Evolutionary conservation across 2,797 vertebrate species (phyloP), one percentile per base, ranked within the genome.

Genomic region (Sandelia bainsii): DNA sequence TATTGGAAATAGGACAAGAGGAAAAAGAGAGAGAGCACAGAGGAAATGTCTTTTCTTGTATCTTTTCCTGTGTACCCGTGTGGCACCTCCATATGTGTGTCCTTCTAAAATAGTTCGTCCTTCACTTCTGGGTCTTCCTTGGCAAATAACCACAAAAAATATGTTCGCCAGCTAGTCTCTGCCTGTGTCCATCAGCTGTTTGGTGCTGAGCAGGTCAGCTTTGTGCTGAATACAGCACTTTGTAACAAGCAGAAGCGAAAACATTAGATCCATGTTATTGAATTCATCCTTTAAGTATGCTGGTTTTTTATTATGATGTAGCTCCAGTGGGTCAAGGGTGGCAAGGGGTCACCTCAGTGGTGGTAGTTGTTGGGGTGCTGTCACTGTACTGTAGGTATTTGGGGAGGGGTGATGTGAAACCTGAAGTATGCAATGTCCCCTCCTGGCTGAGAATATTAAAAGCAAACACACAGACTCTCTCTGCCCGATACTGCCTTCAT

Each of bases 381-480:
- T 60, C 67, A 57, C 40, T 14, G 8, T 23, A 23, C 51, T 6
- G 5, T 4, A 40, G 27, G 27, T 63, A 25, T 40, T 20, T 40
- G 27, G 37, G 32, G 66, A 75, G 44, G 50, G 25, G 25, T 25
- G 25, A 66, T 58, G 54, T 2, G 65, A 80, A 66, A 62, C 80
- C 49, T 10, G 61, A 75, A 69, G 81, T 83, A 77, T 73, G 77
- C 65, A 60, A 64, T 69, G 69, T 82, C 84, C 89, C 82, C 80
- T 79, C 84, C 82, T 85, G 83, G 74, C 56, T 80, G 67, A 49
- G 76, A 86, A 85, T 77, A 86, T 69, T 76, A 86, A 84, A 70
- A 81, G 69, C 73, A 65, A 71, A 68, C 72, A 53, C 22, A 42
- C 39, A 20, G 46, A 10, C 37, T 65, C 19, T 39, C 52, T 40